Conservation (phyloP, 37 sponge, comb jelly and placozoan genomes). For the Chondrosia reniformis region DNA sequence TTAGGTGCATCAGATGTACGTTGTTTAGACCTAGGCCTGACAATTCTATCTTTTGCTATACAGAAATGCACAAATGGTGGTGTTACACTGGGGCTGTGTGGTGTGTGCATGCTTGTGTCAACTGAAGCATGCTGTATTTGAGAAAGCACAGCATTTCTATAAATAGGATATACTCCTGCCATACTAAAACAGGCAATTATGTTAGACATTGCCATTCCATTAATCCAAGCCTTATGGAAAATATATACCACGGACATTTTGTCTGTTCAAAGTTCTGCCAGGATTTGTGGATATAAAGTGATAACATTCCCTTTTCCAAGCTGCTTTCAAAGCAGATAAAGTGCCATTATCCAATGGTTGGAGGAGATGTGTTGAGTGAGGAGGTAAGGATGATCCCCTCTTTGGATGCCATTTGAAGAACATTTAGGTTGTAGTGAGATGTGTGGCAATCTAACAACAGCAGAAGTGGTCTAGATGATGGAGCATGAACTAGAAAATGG, state of each 20-base stretch:
- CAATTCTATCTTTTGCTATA: too few relatives aligned
- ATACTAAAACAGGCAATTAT: neutral
- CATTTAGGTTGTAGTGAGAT: conserved; percentile 3
- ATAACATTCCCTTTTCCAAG: conserved; percentile 5
- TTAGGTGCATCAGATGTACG: too few relatives aligned
- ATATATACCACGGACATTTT: neutral
- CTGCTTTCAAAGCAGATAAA: neutral
- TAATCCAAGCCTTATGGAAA: neutral
- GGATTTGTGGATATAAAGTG: conserved; percentile 1
- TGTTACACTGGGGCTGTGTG: too few relatives aligned
- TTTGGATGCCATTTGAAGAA: neutral
- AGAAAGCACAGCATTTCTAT: too few relatives aligned
- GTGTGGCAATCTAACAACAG: conserved; percentile 7
- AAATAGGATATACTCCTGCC: neutral
- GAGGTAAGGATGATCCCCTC: conserved; percentile 9
- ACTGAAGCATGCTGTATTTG: too few relatives aligned
- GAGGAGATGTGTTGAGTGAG: conserved; percentile 5
- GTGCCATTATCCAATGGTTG: conserved; percentile 15
- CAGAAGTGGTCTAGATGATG: conserved; percentile 15
- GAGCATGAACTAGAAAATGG: conserved; percentile 26
- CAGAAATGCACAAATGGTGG: too few relatives aligned
- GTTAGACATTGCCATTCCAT: neutral
- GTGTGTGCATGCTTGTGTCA: too few relatives aligned
- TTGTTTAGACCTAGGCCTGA: too few relatives aligned
- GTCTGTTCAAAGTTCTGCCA: conserved; percentile 6